Evolutionary conservation across 2,797 vertebrate species (phyloP).

Genomic region (Paedocypris micromegethes): DNA sequence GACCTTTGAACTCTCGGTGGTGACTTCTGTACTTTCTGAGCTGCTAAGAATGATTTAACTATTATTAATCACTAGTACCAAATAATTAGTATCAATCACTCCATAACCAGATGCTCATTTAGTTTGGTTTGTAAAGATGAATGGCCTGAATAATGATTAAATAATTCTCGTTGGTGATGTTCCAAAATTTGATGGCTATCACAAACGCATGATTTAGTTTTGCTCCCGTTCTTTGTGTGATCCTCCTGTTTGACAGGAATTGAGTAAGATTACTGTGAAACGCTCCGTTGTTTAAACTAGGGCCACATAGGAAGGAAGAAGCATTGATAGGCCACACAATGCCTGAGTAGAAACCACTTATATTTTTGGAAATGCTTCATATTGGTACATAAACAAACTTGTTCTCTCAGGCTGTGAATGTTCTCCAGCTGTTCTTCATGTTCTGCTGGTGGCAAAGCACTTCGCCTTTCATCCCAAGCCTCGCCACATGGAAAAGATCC

Average conservation of each 20-base stretch:
- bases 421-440: constrained; percentile 8
- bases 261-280: constrained; percentile 5
- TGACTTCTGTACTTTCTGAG: constrained; percentile 10
- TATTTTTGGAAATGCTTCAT: constrained; percentile 46
- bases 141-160: background rate
- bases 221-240: constrained; percentile 5
- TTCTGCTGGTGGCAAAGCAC: constrained; percentile 18
- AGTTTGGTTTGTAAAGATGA: background rate
- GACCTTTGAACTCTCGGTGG: background rate
- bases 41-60: background rate
- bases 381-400: constrained; percentile 37
- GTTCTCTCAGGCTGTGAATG: constrained; percentile 28
- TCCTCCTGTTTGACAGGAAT: constrained; percentile 1
- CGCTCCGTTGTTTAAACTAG: constrained; percentile 11
- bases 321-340: constrained; percentile 35
- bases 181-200: background rate
- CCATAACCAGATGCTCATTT: constrained; percentile 6
- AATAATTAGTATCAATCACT: too few relatives aligned
- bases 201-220: constrained; percentile 3
- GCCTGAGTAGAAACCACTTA: constrained; percentile 20
- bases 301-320: constrained; percentile 42
- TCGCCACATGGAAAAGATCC: constrained; percentile 16
- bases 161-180: background rate
- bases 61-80: constrained; percentile 2
- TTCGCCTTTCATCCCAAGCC: constrained; percentile 10